These are phyloP conservation scores for Xiphias gladius DNA, from an alignment of 2,113 vertebrate genomes.

Conservation along the genomic window DNA sequence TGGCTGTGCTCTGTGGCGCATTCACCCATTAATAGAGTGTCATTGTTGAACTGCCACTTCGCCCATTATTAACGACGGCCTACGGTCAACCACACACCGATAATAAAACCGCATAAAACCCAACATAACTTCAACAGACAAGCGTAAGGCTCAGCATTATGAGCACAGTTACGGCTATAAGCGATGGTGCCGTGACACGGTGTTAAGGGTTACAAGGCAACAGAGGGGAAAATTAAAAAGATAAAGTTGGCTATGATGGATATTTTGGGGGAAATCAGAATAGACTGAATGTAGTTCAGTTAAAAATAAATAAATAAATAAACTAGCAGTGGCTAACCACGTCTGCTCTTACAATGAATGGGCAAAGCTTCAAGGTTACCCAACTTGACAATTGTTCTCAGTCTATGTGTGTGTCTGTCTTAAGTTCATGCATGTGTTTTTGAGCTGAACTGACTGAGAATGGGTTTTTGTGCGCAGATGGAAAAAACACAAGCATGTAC, in stretches of 20 bases:
- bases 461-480: conserved; percentile 24
- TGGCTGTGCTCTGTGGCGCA: conserved; percentile 75
- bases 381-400: conserved; percentile 20
- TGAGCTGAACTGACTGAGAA: conserved; percentile 27
- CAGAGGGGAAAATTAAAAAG: conserved; percentile 81
- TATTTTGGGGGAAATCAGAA: conserved; percentile 45
- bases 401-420: conserved; percentile 1
- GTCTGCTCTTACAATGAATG: neutral
- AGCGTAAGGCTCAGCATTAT: conserved; percentile 77
- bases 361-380: conserved; percentile 60
- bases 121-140: conserved; percentile 80
- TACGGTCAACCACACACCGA: conserved; percentile 78
- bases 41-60: conserved; percentile 81
- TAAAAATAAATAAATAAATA: conserved; percentile 13
- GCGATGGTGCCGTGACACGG: conserved; percentile 53
- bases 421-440: conserved; percentile 1
- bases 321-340: conserved; percentile 17
- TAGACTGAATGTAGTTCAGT: conserved; percentile 12
- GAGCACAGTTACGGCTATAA: conserved; percentile 78
- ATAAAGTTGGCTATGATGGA: conserved; percentile 68
- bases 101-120: conserved; percentile 82
- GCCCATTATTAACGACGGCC: conserved; percentile 82
- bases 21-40: conserved; percentile 82
- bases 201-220: conserved; percentile 73
- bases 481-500: conserved; percentile 26